Evolutionary conservation across 2,888 invertebrate species (phyloP).

Genomic region (Oxytorus armatus): DNA sequence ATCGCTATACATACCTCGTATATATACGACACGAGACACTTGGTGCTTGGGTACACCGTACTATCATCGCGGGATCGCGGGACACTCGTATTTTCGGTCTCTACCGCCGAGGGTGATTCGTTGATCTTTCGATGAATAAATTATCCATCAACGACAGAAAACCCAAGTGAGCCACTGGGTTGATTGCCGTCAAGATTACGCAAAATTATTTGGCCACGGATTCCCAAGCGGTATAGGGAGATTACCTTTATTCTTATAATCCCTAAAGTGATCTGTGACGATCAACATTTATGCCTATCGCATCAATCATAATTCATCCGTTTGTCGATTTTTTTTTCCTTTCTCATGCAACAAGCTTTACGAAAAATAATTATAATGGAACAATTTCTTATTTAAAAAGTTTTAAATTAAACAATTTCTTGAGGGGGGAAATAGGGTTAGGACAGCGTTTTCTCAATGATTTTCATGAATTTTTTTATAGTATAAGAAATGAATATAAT

Average conservation of each 20-base stretch:
- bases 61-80: slow-evolving; percentile 34
- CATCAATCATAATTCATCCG: too few species aligned
- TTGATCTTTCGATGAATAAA: slow-evolving; percentile 69
- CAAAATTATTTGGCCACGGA: slow-evolving; percentile 52
- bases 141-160: slow-evolving; percentile 57
- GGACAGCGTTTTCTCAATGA: too few species aligned
- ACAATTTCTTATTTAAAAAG: too few species aligned
- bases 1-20: slow-evolving; percentile 18
- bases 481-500: too few species aligned
- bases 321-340: too few species aligned
- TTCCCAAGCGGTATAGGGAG: slow-evolving; percentile 31
- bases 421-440: too few species aligned
- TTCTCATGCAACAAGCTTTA: too few species aligned
- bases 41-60: slow-evolving; percentile 12
- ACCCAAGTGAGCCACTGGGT: slow-evolving; percentile 7
- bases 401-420: too few species aligned
- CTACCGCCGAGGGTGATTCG: slow-evolving; percentile 41
- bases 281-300: slow-evolving; percentile 20
- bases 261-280: slow-evolving; percentile 29
- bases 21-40: background rate
- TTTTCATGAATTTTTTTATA: too few species aligned
- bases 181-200: slow-evolving; percentile 46
- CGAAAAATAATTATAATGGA: too few species aligned
- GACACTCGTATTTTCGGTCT: slow-evolving; percentile 35
- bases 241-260: slow-evolving; percentile 46